Base-by-base conservation (phyloP, 2,797 vertebrate genomes). In the Lacerta viridis region DNA sequence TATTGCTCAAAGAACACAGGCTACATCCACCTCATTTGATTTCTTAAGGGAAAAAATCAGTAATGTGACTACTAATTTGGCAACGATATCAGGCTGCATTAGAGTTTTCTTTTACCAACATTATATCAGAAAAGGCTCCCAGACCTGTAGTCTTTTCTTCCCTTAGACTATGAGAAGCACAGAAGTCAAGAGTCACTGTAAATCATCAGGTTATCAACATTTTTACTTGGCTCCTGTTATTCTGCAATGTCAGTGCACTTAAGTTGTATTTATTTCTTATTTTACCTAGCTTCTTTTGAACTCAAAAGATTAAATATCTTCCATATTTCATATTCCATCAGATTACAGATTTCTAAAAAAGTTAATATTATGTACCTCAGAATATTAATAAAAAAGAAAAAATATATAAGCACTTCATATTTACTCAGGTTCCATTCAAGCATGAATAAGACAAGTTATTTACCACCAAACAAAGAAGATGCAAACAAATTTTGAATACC, bases 1-100 rank as follows among this genome's bases (percentile, higher is more conserved):
- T 80, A 80, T 61, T 94, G 71, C 88, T 93, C 75, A 95, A 94
- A 88, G 94, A 69, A 93, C 46, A 88, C 66, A 92, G 86, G 92
- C 88, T 84, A 81, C 89, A 91, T 55, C 68, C 88, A 91, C 94
- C 92, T 93, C 59, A 92, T 93, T 92, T 89, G 83, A 75, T 78
- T 88, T 91, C 88, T 93, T 87, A 92, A 90, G 87, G 78, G 61
- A 88, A 90, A 95, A 88, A 1, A 1, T 90, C 71, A 93, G 69
- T 77, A 93, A 94, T 68, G 69, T 17, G 46, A 87, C 59, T 89
- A 77, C 29, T 71, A 86, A 88, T 84, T 92, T 94, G 91, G 86
- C 91, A 89, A 9, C 85, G 88, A 95, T 93, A 89, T 33, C 39
- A 87, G 84, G 87, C 18, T 83, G 88, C 93, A 77, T 89, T 87